Evolutionary conservation across 2,888 invertebrate species (phyloP).

Genomic region (Antitype chi): DNA sequence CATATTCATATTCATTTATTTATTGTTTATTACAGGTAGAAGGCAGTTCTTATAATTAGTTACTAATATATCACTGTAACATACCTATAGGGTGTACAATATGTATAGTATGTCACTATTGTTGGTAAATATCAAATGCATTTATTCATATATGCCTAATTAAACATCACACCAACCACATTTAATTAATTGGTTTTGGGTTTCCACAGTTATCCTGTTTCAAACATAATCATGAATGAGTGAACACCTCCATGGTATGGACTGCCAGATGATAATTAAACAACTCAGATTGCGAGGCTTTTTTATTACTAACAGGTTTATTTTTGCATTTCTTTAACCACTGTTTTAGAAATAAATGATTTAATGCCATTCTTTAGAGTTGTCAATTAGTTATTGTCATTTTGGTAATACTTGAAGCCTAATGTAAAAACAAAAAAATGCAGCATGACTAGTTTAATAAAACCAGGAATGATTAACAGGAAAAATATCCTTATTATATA

Average conservation of each 20-base stretch:
- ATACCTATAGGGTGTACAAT: too few relatives aligned
- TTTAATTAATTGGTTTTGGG: constrained; percentile 29
- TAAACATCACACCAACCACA: constrained; percentile 16
- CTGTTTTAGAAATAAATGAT: not conserved
- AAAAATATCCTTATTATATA: constrained; percentile 22
- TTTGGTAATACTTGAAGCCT: not conserved
- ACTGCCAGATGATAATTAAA: constrained; percentile 13
- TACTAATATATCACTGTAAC: too few relatives aligned
- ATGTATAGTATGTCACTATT: too few relatives aligned
- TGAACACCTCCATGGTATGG: constrained; percentile 38
- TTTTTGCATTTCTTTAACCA: not conserved
- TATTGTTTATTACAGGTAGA: too few relatives aligned
- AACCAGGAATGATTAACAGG: constrained; percentile 30
- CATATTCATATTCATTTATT: too few relatives aligned
- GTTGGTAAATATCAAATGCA: too few relatives aligned
- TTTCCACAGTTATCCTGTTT: constrained; percentile 41
- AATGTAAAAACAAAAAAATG: not conserved
- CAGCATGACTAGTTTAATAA: not conserved
- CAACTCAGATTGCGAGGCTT: not conserved
- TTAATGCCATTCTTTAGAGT: not conserved
- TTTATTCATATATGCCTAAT: not conserved
- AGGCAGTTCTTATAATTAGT: too few relatives aligned
- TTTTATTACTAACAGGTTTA: not conserved
- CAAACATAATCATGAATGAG: constrained; percentile 43
- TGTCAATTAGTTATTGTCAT: not conserved